Evolutionary conservation across 1,140 invertebrate species (phyloP).

Genomic region (Alviniconcha marisindica): DNA sequence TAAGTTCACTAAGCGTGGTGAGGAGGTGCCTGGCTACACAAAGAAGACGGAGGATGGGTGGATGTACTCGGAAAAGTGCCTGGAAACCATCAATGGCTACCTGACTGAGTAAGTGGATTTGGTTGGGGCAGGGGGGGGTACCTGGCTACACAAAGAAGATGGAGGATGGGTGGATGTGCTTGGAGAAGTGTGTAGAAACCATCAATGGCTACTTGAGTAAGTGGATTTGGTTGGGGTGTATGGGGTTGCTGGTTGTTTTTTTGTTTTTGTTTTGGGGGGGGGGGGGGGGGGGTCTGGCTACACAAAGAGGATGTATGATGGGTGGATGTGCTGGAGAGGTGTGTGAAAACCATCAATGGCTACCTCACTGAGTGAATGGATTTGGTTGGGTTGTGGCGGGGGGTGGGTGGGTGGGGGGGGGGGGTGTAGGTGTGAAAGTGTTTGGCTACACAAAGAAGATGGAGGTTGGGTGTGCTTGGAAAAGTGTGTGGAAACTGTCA

Average conservation of each 20-base stretch:
- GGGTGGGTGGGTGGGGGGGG: too few species aligned
- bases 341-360: slow-evolving; percentile 82
- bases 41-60: slow-evolving; percentile 82
- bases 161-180: slow-evolving; percentile 86
- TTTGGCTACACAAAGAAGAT: slow-evolving; percentile 88
- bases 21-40: slow-evolving; percentile 86
- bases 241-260: too few species aligned
- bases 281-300: slow-evolving; percentile 85
- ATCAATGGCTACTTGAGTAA: slow-evolving; percentile 83
- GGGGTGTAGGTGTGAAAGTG: too few species aligned
- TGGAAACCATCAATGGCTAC: slow-evolving; percentile 85
- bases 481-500: slow-evolving; percentile 85
- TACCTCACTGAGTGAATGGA: slow-evolving; percentile 81
- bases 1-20: slow-evolving; percentile 89
- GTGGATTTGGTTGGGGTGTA: too few species aligned
- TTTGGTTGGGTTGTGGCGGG: too few species aligned
- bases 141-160: slow-evolving; percentile 88
- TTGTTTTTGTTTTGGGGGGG: too few species aligned
- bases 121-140: too few species aligned
- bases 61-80: slow-evolving; percentile 88
- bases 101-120: slow-evolving; percentile 77
- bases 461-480: slow-evolving; percentile 83
- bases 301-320: slow-evolving; percentile 81
- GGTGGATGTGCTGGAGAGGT: slow-evolving; percentile 89
- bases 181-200: slow-evolving; percentile 84